Conservation (phyloP, 2,113 vertebrate species). For the Upupa epops region DNA sequence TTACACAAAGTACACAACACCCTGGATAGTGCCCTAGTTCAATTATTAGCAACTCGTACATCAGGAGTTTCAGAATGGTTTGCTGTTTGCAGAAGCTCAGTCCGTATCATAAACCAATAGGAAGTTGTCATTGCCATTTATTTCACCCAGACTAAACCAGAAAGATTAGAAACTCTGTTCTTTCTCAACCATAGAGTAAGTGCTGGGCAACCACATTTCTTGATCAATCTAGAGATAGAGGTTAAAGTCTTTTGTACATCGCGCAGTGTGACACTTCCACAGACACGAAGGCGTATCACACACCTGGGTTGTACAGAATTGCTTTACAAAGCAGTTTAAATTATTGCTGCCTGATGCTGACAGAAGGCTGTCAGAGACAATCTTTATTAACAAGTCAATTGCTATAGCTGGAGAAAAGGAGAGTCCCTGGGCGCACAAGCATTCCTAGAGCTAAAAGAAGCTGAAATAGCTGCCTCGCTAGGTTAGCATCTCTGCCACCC, state of each 20-base stretch:
- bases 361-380: background rate
- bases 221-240: background rate
- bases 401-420: background rate
- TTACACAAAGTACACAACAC: rapidly evolving
- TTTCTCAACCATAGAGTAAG: background rate
- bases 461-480: background rate
- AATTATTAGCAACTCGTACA: background rate
- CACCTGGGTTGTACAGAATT: background rate
- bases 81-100: background rate
- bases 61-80: background rate
- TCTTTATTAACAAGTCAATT: background rate
- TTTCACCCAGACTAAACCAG: background rate
- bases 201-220: background rate
- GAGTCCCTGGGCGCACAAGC: background rate
- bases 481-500: background rate
- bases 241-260: background rate
- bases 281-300: background rate
- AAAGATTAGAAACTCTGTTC: background rate
- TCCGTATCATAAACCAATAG: background rate
- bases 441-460: background rate
- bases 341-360: background rate
- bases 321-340: background rate
- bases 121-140: background rate
- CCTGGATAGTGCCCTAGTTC: background rate
- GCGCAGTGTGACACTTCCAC: background rate